Conservation (phyloP, 2,113 vertebrate species). For the Platichthys flesus region DNA sequence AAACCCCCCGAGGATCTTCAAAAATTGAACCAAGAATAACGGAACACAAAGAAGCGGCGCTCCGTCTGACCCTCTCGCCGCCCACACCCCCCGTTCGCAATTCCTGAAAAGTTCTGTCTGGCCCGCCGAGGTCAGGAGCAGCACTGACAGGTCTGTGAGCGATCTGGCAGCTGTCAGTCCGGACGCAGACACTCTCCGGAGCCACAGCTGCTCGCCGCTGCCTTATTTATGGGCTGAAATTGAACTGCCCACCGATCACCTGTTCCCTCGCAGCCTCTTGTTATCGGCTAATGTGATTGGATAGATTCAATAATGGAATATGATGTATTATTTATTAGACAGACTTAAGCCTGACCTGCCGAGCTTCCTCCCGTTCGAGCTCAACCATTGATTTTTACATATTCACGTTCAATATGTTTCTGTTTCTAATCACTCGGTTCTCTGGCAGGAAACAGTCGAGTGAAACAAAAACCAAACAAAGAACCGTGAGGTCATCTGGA, state of each 20-base stretch:
- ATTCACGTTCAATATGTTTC: too few relatives aligned
- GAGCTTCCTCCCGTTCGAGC: conserved; percentile 41
- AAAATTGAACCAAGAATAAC: not conserved
- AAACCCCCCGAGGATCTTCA: not conserved
- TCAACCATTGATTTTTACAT: conserved; percentile 14
- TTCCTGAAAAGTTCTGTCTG: conserved; percentile 52
- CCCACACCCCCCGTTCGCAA: conserved; percentile 11
- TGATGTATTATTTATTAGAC: conserved; percentile 70
- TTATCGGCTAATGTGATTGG: conserved; percentile 72
- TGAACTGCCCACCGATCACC: conserved; percentile 74
- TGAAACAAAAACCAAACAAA: not conserved
- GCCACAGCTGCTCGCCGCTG: conserved; percentile 70
- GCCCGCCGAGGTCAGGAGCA: conserved; percentile 64
- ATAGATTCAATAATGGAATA: conserved; percentile 69
- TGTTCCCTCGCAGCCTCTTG: conserved; percentile 70
- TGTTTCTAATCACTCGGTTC: too few relatives aligned
- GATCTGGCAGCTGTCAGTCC: conserved; percentile 81
- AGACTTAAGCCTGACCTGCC: conserved; percentile 47
- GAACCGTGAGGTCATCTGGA: conserved; percentile 31
- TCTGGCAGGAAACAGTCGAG: too few relatives aligned
- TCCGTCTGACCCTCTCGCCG: conserved; percentile 46
- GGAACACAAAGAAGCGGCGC: not conserved
- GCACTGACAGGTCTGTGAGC: conserved; percentile 56
- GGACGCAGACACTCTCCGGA: conserved; percentile 44
- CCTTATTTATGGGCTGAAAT: conserved; percentile 73